These are phyloP conservation scores for Zosterops japonicus DNA, from an alignment of 2,113 vertebrate species.

Conservation along the genomic window DNA sequence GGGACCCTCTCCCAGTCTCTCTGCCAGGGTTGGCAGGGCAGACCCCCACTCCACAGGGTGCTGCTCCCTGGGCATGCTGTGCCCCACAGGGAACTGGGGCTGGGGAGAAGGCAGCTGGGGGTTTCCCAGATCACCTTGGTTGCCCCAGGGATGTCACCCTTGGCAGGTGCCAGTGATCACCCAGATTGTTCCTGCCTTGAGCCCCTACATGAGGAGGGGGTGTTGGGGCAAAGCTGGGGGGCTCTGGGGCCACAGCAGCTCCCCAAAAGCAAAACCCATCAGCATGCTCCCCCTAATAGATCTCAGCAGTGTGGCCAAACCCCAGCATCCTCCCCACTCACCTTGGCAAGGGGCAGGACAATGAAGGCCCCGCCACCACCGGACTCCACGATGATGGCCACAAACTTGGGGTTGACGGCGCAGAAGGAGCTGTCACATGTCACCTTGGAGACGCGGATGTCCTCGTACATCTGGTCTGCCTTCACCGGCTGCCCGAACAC, in stretches of 20 bases:
- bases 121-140: not conserved
- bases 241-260: not conserved
- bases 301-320: fast-evolving
- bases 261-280: not conserved
- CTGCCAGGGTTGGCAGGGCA: not conserved
- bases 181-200: not conserved
- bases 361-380: constrained; percentile 94
- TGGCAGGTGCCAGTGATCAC: fast-evolving
- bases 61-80: not conserved
- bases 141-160: not conserved
- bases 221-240: not conserved
- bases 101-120: not conserved
- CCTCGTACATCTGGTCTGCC: constrained; percentile 92
- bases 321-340: constrained; percentile 6
- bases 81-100: not conserved
- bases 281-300: fast-evolving
- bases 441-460: constrained; percentile 97
- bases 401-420: constrained; percentile 94
- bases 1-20: not conserved
- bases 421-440: constrained; percentile 99
- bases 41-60: not conserved
- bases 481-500: constrained; percentile 95
- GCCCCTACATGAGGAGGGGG: fast-evolving
- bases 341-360: constrained; percentile 90
- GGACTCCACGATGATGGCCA: constrained; percentile 94